These are phyloP conservation scores for Glossophaga mutica DNA, from an alignment of 2,797 vertebrate species.

Conservation along the genomic window DNA sequence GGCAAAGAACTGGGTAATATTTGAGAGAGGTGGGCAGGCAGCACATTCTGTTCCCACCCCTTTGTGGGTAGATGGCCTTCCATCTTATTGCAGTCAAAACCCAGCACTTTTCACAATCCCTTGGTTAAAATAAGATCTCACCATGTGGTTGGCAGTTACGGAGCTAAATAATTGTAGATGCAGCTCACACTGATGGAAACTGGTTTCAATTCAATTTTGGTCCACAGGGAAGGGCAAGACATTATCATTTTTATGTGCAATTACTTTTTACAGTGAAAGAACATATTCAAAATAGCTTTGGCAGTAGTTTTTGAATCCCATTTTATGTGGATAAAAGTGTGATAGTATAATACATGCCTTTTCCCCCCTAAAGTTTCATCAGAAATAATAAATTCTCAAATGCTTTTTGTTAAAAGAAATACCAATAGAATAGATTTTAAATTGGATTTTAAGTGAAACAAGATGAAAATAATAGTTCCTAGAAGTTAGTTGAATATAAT, in stretches of 20 bases:
- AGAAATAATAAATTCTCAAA: slow-evolving; percentile 33
- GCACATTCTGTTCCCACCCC: neutral
- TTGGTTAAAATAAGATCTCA: slow-evolving; percentile 45
- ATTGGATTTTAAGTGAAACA: neutral
- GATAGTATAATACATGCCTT: neutral
- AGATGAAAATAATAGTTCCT: slow-evolving; percentile 36
- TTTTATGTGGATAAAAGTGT: neutral
- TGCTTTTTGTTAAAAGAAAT: slow-evolving; percentile 47
- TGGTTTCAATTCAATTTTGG: slow-evolving; percentile 47
- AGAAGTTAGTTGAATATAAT: slow-evolving; percentile 12
- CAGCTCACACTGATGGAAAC: neutral
- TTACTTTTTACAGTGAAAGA: slow-evolving; percentile 39
- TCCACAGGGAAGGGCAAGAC: neutral
- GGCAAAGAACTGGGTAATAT: neutral
- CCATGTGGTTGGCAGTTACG: neutral
- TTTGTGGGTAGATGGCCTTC: neutral
- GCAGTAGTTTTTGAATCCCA: neutral
- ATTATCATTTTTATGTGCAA: slow-evolving; percentile 42
- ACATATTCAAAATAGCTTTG: slow-evolving; percentile 43
- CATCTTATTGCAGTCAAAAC: neutral
- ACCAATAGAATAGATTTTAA: slow-evolving; percentile 2
- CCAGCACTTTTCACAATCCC: neutral
- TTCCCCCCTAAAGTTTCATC: neutral
- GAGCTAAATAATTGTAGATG: slow-evolving; percentile 13
- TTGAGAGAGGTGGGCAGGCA: neutral